Evolutionary conservation across 2,797 vertebrate species (phyloP), one percentile per base, ranked within the genome.

Genomic region (Arctocebus calabarensis): DNA sequence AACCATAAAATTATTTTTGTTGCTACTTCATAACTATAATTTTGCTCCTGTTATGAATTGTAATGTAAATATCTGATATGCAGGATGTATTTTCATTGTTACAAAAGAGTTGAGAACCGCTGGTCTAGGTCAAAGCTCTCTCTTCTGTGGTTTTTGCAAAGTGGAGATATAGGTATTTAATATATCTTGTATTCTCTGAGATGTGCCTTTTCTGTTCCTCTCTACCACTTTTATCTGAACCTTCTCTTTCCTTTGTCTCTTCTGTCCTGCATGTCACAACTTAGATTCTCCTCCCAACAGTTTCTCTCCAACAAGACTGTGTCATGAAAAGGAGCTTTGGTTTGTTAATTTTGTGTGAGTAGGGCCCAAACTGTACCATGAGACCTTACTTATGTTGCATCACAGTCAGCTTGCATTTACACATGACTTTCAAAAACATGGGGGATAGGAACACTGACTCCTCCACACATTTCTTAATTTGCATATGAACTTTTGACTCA

Each of bases 241-340:
- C 16, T 94, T 90, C 23, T 91, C 78, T 82, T 96, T 71, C 37
- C 52, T 83, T 87, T 81, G 20, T 79, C 14, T 40, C 29, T 94
- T 20, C 59, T 68, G n/a, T 87, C 14, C 48, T 32, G 6, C 89
- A 32, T 89, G 89, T 68, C 17, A 43, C 48, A 90, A 57, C 14
- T 59, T 89, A 20, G 16, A 73, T 74, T 90, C 82, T 73, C 37
- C 13, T 87, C 64, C 57, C 23, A 71, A 61, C 77, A 34, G 27
- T 64, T 89, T 84, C 57, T 96, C 61, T 91, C 81, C 12, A 45
- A 20, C 61, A n/a, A 90, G 52, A 92, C 40, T 84, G 70, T 70
- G 29, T 91, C 64, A 78, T 87, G 5, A 77, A 91, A 71, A 25
- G 34, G 75, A 68, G 29, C 43, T 89, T 89, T 66, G 74, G 7